Evolutionary conservation across 2,888 invertebrate species (phyloP), one percentile per base, ranked within the genome.

Genomic region (Drosophila tanythrix): DNA sequence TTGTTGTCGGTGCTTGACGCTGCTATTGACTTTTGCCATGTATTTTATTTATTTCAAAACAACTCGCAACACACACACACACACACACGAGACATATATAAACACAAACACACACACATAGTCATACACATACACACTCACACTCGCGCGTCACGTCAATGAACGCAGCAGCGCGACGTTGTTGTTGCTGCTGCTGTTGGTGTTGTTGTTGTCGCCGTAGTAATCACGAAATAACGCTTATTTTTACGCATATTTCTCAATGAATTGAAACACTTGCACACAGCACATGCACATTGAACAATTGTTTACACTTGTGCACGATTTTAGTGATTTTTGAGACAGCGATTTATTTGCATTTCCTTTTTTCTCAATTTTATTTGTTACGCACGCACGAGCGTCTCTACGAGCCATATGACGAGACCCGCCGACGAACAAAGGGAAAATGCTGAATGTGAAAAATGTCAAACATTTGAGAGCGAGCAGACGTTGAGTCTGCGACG

Each of bases 91-190:
- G 67, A 60, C 62, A 51, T 70, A 60, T 66, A 61, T 33, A 65
- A 57, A 70, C 74, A 79, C 89, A 25, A 66, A 60, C 62, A 55
- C 53, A 80, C 72, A 62, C 74, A 74, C 72, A 66, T 67, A 60
- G 69, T 63, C 62, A 56, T 69, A 62, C 70, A 62, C 33, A 64
- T 53, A 68, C 70, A 76, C 86, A 85, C 59, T 59, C 81, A 79
- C 84, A 73, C 89, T 76, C 82, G 67, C 89, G 82, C 86, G 86
- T 89, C 90, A 89, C 90, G 90, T 90, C 90, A 90, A 90, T 90
- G 86, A 90, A 90, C 86, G 90, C 88, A 89, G 90, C 90, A 89
- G 81, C 86, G 74, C 70, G 82, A 48, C 62, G 82, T 78, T 83
- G 78, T 77, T 67, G 78, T 75, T 46, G 21, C 21, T 76, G 74